phyloP scores from a whole-genome alignment of 2,113 vertebrate genomes.

The Crotalus horridus region DNA sequence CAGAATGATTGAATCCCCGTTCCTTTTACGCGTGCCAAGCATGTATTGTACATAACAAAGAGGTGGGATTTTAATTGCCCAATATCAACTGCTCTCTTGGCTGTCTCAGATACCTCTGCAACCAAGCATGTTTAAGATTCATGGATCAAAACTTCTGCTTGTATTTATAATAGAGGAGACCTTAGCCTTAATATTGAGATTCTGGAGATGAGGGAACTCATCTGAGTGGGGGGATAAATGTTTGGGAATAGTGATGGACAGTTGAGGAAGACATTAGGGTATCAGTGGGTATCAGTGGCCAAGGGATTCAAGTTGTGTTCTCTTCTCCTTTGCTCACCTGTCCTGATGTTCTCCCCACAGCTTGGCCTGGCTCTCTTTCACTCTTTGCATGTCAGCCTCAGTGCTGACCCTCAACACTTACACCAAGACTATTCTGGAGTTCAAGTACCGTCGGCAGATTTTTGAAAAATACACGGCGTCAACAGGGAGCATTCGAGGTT shows the following conservation, averaged over 20 bases:
- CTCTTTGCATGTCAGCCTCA: constrained; percentile 81
- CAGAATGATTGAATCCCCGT: not conserved
- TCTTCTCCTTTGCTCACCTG: not conserved
- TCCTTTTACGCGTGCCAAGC: not conserved
- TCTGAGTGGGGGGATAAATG: not conserved
- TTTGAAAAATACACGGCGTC: constrained; percentile 67
- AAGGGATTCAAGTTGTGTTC: not conserved
- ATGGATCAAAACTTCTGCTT: not conserved
- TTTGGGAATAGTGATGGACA: not conserved
- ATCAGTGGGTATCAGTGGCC: not conserved
- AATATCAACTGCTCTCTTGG: not conserved
- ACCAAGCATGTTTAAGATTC: not conserved
- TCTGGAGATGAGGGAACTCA: not conserved
- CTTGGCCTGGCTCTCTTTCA: constrained; percentile 83
- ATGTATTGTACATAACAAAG: not conserved
- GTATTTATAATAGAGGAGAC: not conserved
- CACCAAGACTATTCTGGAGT: constrained; percentile 82
- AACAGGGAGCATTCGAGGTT: constrained; percentile 61
- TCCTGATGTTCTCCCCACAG: constrained; percentile 45
- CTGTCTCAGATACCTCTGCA: not conserved
- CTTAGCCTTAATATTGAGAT: not conserved
- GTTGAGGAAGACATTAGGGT: not conserved
- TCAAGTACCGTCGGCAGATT: constrained; percentile 68
- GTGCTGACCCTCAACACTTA: constrained; percentile 83
- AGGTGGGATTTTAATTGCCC: not conserved